Base-by-base conservation (phyloP, 2,113 vertebrate genomes). In the Balaeniceps rex region DNA sequence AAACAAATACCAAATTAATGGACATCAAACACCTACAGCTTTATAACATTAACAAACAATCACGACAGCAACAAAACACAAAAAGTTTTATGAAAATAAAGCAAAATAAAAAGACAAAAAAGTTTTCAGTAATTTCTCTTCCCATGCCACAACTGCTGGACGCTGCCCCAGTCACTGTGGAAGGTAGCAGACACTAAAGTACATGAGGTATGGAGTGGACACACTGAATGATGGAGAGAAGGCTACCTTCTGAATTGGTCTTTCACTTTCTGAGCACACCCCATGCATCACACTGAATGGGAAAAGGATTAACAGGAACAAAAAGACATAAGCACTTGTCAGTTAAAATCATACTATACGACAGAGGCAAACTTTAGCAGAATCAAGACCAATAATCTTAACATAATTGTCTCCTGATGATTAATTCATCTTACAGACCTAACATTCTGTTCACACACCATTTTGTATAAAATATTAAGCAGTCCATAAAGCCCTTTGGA, bases 1-100 rank as follows among this genome's bases (percentile, higher is more conserved):
- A 98, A 98, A 98, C 91, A 98, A 98, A 97, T 19, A 97, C 57
- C 75, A 97, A 75, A 92, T 97, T 96, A 97, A 94, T 87, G 80
- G 36, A 96, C 42, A 85, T 88, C 91, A 88, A 58, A 93, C 94
- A 97, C 38, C 55, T 6, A 83, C 16, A 79, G 12, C 54, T 0
- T 68, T 74, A 31, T 25, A 88, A 63, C 26, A 71, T 52, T 54
- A 77, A 80, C 44, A 88, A 58, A 64, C 16, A 85, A 65, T 54
- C 44, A 83, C 4, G 2, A 87, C 11, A 38, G 47, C 44, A 87
- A 87, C 31, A 92, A 76, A 92, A 93, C 49, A 91, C 57, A 63
- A 55, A 22, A 72, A 64, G 36, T 42, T 60, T 28, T 60, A 72
- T 5, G 49, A 42, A 92, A 94, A 40, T 70, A 72, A 95, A 79